These are phyloP conservation scores for Papilio glaucus DNA, from an alignment of 1,140 invertebrate species.

Conservation along the genomic window DNA sequence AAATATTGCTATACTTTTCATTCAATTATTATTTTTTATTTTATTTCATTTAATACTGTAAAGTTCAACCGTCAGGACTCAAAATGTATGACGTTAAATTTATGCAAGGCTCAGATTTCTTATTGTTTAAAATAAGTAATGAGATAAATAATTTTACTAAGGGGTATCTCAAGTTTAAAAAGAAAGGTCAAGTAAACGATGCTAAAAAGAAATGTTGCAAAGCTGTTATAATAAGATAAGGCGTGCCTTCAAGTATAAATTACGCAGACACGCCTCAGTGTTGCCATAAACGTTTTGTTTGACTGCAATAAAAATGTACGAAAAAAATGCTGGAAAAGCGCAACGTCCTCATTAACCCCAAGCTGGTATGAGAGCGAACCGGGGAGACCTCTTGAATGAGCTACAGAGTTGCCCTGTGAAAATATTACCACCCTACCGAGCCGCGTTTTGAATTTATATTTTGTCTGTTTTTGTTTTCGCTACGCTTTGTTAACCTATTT, in stretches of 20 bases:
- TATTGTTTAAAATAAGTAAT: neutral
- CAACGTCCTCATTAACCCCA: constrained; percentile 49
- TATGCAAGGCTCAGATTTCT: neutral
- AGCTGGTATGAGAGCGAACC: constrained; percentile 38
- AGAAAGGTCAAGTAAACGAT: neutral
- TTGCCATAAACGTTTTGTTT: constrained; percentile 45
- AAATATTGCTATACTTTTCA: neutral
- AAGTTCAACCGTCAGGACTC: too few species aligned
- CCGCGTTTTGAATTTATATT: constrained; percentile 11
- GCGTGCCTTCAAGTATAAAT: constrained; percentile 30
- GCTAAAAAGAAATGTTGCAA: constrained; percentile 32
- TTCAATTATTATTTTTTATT: neutral
- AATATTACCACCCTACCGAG: constrained; percentile 41
- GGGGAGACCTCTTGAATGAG: constrained; percentile 45
- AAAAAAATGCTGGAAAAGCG: constrained; percentile 43
- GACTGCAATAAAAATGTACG: constrained; percentile 35
- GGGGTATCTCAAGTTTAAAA: neutral
- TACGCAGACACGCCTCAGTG: constrained; percentile 16
- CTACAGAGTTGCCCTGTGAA: constrained; percentile 37
- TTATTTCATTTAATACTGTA: neutral
- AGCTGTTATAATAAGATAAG: constrained; percentile 33
- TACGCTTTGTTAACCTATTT: neutral
- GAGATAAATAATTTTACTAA: neutral
- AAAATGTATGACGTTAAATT: neutral
- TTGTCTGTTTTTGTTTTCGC: neutral